Conservation (phyloP, 2,113 vertebrate species). For the Hemicordylus capensis region DNA sequence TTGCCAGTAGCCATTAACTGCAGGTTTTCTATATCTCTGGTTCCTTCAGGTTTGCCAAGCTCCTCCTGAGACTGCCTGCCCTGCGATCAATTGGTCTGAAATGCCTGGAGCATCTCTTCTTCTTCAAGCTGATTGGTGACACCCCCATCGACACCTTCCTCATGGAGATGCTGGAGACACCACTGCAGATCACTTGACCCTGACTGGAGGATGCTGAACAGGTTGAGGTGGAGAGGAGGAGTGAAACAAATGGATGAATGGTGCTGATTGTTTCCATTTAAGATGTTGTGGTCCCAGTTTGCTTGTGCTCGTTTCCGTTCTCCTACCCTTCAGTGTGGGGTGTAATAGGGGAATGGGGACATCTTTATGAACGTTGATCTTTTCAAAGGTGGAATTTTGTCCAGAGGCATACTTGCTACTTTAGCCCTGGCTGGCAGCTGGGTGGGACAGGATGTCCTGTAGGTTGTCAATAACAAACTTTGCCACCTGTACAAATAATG, state of each 20-base stretch:
- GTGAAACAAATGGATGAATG: neutral
- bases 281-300: neutral
- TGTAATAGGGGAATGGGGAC: conserved; percentile 38
- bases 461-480: conserved; percentile 23
- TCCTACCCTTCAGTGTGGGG: conserved; percentile 20
- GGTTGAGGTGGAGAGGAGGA: neutral
- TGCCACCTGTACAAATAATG: conserved; percentile 66
- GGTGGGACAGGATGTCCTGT: neutral
- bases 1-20: neutral
- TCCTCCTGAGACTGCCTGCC: conserved; percentile 90
- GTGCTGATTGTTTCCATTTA: neutral
- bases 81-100: conserved; percentile 94
- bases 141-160: conserved; percentile 97
- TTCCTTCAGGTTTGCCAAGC: conserved; percentile 88
- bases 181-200: conserved; percentile 93
- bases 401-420: conserved; percentile 43
- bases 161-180: conserved; percentile 97
- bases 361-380: conserved; percentile 14
- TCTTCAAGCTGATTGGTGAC: conserved; percentile 97
- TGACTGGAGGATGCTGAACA: neutral
- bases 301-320: conserved; percentile 24
- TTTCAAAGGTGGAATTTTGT: conserved; percentile 62
- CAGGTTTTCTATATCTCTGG: neutral
- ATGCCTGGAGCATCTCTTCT: conserved; percentile 96
- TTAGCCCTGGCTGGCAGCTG: conserved; percentile 21